Base-by-base conservation (phyloP, 2,797 vertebrate genomes). In the Anguilla marmorata region DNA sequence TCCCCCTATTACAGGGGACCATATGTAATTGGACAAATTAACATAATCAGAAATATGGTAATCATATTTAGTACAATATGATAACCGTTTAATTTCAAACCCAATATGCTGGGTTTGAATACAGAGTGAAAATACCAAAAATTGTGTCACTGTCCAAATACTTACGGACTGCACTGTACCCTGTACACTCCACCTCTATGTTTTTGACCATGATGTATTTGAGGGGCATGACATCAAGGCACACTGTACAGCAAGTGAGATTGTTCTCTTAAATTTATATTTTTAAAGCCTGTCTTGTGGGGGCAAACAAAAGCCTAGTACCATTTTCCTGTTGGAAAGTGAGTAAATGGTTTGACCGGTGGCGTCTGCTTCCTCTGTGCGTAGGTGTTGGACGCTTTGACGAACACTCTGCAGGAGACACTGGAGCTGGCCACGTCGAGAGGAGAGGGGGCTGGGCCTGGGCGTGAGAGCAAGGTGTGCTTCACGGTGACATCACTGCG, bases 311-410 rank as follows among this genome's bases (percentile, higher is more conserved):
- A 86, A 83, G 24, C 54, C 76, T 66, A 45, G 3, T 45, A 56
- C 24, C 16, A 37, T 80, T 86, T 83, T 84, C 86, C 30, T 79
- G 66, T 85, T 27, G 69, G 72, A 12, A 58, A 27, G 6, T 33
- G 79, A 84, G 85, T 16, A 45, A 12, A 84, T 58, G 21, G 14
- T 27, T 84, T 85, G 88, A 27, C 37, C 11, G 48, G 83, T 56
- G 52, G 60, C 79, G 45, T 16, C 48, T 54, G n/a, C 37, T n/a
- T 79, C 72, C 74, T 69, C 52, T 93, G 86, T 94, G 85, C 93
- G 92, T 91, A 99, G 98, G 98, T 99, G 30, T 93, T 99, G 93
- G 98, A 98, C 89, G 97, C 98, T 63, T 92, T 99, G 72, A 94
- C 98, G 95, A 96, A 96, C 93, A 95, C 97, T 90, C 95, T 98